A percentile compares a stretch with the other conserved stretches of the same genome.
Evolutionary conservation across 2,888 invertebrate genomes (phyloP).

Genomic region (Hirtodrosophila cameraria): DNA sequence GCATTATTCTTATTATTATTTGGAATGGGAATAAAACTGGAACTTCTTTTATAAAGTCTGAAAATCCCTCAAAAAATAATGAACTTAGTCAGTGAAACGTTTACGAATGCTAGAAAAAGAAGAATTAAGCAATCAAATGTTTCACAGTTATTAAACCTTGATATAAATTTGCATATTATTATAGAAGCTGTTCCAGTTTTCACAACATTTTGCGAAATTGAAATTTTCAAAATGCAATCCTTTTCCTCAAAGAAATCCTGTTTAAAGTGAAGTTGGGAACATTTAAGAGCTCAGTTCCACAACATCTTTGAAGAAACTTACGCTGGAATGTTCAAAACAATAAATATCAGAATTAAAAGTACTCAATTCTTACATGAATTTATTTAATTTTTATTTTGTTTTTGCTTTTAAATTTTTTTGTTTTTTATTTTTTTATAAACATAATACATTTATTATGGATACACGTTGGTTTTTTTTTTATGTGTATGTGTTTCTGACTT

Average conservation of each 20-base stretch:
- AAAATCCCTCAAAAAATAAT: too few relatives aligned
- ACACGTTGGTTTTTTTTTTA: constrained; percentile 53
- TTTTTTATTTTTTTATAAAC: constrained; percentile 71
- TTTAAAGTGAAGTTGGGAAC: too few relatives aligned
- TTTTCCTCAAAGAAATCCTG: too few relatives aligned
- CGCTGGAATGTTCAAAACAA: too few relatives aligned
- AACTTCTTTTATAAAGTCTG: neutral
- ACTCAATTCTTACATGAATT: constrained; percentile 65
- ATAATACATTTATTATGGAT: constrained; percentile 81
- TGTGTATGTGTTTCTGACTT: constrained; percentile 66
- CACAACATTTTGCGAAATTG: too few relatives aligned
- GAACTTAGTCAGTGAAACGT: constrained; percentile 2
- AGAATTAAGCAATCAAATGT: too few relatives aligned
- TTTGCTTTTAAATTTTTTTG: constrained; percentile 69
- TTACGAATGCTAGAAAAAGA: neutral
- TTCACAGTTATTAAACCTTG: too few relatives aligned
- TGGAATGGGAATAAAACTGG: neutral
- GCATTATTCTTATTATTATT: neutral
- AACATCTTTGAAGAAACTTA: too few relatives aligned
- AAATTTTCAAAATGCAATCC: too few relatives aligned
- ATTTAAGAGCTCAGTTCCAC: too few relatives aligned
- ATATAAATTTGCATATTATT: too few relatives aligned
- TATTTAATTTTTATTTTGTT: constrained; percentile 78
- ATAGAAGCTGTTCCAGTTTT: too few relatives aligned
- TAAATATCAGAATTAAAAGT: constrained; percentile 4